These are phyloP conservation scores for Diachasma alloeum DNA, from an alignment of 1,140 invertebrate species.

Conservation along the genomic window DNA sequence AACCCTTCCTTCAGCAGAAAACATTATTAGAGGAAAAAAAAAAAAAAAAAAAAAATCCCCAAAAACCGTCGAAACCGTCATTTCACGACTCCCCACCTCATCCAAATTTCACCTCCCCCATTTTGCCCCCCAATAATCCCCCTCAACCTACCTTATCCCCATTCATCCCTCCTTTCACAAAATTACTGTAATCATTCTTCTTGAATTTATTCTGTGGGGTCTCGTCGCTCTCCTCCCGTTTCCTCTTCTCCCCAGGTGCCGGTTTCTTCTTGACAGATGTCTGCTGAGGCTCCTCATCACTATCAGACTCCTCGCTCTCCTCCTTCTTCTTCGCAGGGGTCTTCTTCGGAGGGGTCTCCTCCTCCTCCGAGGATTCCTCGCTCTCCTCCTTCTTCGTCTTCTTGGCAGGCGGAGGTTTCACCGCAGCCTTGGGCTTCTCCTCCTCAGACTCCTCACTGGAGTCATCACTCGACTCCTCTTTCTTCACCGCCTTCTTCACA, in stretches of 20 bases:
- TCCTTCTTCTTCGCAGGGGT: conserved; percentile 23
- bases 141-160: conserved; percentile 60
- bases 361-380: conserved; percentile 43
- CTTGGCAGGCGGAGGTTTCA: conserved; percentile 22
- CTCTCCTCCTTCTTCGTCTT: conserved; percentile 39
- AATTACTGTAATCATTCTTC: conserved; percentile 67
- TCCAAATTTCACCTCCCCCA: no score
- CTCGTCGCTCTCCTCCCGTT: conserved; percentile 52
- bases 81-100: no score
- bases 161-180: conserved; percentile 66
- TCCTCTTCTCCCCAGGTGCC: conserved; percentile 45
- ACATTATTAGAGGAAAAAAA: neutral
- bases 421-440: conserved; percentile 31
- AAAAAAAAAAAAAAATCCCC: conserved; percentile 11
- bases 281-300: conserved; percentile 26
- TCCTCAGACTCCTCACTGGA: conserved; percentile 43
- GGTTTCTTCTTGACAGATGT: conserved; percentile 27
- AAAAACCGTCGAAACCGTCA: no score
- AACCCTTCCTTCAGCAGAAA: no score
- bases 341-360: conserved; percentile 21
- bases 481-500: conserved; percentile 31
- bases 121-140: no score
- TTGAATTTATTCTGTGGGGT: conserved; percentile 51
- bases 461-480: conserved; percentile 48
- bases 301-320: conserved; percentile 44